Base-by-base conservation (phyloP, 2,113 vertebrate genomes). In the Apteryx mantelli region DNA sequence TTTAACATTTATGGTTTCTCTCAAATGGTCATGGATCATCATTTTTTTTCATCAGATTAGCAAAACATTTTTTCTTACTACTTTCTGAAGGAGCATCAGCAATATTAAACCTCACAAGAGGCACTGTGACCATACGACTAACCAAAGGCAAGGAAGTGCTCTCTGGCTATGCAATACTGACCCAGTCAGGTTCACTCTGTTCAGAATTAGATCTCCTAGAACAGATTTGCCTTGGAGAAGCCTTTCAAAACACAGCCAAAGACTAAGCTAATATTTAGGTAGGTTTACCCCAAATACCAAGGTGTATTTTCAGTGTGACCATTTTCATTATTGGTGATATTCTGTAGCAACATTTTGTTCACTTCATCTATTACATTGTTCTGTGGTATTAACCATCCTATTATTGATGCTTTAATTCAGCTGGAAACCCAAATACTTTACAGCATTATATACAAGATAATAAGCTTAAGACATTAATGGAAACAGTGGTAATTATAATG, bases 71-170 rank as follows among this genome's bases (percentile, higher is more conserved):
- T 82, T 88, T 26, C 18, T 32, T 42, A 5, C 53, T n/a, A 15
- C 11, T 3, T 50, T 84, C 56, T 68, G 28, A 50, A 58, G 5
- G 5, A 22, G 24, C 56, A 9, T 40, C 9, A 74, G 48, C 75
- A 82, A 61, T 65, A 40, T 10, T 19, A 63, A 66, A 66, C 7
- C 3, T 15, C 12, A 22, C 69, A 10, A 63, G 5, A 77, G 28
- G 3, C 36, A 32, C 28, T 34, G 18, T 58, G 28, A 6, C 5
- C 32, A 30, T 28, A 9, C 0, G 3, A 5, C 10, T 34, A 1
- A 34, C 6, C 55, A 44, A 65, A 80, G 14, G 8, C 63, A 63
- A 0, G 0, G 40, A 58, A 2, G 1, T 1, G 34, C 52, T 80
- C 6, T 52, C 17, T 2, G 2, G 19, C 5, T 4, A 9, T 26